These are phyloP conservation scores for Spisula subtruncata DNA, from an alignment of 2,888 invertebrate genomes.

Conservation along the genomic window DNA sequence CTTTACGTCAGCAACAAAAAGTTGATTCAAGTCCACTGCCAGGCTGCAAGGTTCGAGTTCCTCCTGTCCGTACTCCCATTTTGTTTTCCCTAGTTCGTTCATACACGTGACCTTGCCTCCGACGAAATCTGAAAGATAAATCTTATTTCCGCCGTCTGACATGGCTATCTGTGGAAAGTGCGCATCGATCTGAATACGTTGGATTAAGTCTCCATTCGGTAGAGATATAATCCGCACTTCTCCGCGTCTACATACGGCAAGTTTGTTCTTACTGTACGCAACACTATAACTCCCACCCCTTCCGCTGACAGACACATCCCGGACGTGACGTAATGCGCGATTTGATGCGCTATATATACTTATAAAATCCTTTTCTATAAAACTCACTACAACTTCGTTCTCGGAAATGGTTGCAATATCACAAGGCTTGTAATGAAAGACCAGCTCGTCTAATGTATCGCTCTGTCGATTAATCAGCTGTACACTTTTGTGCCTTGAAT, in stretches of 20 bases:
- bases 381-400: conserved; percentile 60
- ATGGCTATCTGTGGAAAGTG: conserved; percentile 68
- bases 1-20: conserved; percentile 64
- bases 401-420: conserved; percentile 62
- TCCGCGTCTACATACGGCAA: conserved; percentile 68
- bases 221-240: conserved; percentile 64
- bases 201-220: conserved; percentile 48
- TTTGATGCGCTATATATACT: conserved; percentile 55
- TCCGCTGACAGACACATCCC: conserved; percentile 61
- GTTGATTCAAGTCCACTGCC: conserved; percentile 65
- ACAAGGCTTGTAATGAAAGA: conserved; percentile 65
- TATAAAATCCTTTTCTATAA: conserved; percentile 68
- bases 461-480: conserved; percentile 63
- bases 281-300: conserved; percentile 69
- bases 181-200: conserved; percentile 61
- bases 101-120: conserved; percentile 63
- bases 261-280: conserved; percentile 52
- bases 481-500: conserved; percentile 65
- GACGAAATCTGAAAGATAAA: conserved; percentile 66
- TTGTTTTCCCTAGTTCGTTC: conserved; percentile 57
- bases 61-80: conserved; percentile 65
- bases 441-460: conserved; percentile 59
- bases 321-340: conserved; percentile 50
- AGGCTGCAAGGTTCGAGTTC: conserved; percentile 62
- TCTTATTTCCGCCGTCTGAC: conserved; percentile 63